Base-by-base conservation (phyloP, 2,797 vertebrate genomes). In the Hydrocynus forskahlii region DNA sequence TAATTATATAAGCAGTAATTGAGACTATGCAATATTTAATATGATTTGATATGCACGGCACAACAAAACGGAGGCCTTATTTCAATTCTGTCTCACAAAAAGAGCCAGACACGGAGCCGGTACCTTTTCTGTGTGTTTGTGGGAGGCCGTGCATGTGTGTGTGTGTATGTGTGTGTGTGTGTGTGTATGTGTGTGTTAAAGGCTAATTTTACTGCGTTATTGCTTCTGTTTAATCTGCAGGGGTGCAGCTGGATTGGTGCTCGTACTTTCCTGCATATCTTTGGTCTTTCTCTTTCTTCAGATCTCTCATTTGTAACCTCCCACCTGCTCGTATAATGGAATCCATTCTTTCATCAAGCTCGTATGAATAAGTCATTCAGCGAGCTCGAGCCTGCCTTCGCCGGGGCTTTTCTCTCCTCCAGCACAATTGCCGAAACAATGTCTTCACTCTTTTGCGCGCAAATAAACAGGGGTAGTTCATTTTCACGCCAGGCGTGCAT, bases 281-380 rank as follows among this genome's bases (percentile, higher is more conserved):
- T 69, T 43, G 16, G 21, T 13, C 13, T 62, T 77, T 81, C 52
- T 80, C 59, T 45, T 83, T 54, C 66, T 19, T 82, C 5, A 59
- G 35, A 68, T 48, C 72, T 50, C 72, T 84, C 55, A 69, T 86
- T 81, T 79, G 43, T 75, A 73, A 45, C 57, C n/a, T 55, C 64
- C 75, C 81, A 83, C 82, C 79, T 78, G 86, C 77, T 79, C 21
- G 48, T 64, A 75, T 82, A 81, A 82, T 84, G 68, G 13, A 75
- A 72, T 78, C 64, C 43, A 78, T 83, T 80, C 74, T 84, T 82
- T 81, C 86, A 84, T 87, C 68, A 81, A 48, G 63, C 43, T 35
- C 35, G 7, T 55, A 67, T 88, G 80, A 83, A 88, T 83, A 87
- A 83, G 81, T 70, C 75, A 87, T 88, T 87, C 88, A 83, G 25